These are phyloP conservation scores for Agonopterix arenella DNA, from an alignment of 2,888 invertebrate species.

Conservation along the genomic window DNA sequence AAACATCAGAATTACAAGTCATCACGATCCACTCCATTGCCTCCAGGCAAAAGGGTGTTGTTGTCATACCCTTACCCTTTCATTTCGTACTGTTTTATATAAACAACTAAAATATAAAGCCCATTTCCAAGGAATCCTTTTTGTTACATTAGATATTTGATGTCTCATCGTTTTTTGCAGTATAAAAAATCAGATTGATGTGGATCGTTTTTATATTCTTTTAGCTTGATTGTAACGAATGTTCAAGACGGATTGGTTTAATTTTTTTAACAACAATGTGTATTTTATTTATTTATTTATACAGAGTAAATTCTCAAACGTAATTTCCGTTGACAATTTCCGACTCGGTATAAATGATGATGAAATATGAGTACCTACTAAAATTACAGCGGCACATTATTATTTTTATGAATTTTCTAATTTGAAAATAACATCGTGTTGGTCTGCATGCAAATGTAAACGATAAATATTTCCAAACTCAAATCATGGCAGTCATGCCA, in stretches of 20 bases:
- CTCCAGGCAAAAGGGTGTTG: conserved; percentile 67
- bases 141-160: background rate
- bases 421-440: no score
- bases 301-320: no score
- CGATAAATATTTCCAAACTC: no score
- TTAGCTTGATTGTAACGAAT: background rate
- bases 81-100: conserved; percentile 48
- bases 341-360: no score
- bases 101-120: conserved; percentile 44
- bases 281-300: no score
- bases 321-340: no score
- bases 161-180: background rate
- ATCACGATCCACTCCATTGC: conserved; percentile 63
- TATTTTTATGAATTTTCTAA: no score
- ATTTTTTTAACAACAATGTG: no score
- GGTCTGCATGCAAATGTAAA: no score
- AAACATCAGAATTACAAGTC: conserved; percentile 74
- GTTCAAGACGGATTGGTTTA: background rate
- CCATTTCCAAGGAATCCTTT: conserved; percentile 27
- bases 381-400: no score
- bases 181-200: background rate
- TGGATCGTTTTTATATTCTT: conserved; percentile 6
- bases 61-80: conserved; percentile 59
- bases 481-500: no score
- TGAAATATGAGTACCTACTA: no score